Percentiles rank a stretch among this genome's conserved stretches.
Evolutionary conservation across 2,888 invertebrate genomes (phyloP).

Genomic region (Steinernema scapterisci): DNA sequence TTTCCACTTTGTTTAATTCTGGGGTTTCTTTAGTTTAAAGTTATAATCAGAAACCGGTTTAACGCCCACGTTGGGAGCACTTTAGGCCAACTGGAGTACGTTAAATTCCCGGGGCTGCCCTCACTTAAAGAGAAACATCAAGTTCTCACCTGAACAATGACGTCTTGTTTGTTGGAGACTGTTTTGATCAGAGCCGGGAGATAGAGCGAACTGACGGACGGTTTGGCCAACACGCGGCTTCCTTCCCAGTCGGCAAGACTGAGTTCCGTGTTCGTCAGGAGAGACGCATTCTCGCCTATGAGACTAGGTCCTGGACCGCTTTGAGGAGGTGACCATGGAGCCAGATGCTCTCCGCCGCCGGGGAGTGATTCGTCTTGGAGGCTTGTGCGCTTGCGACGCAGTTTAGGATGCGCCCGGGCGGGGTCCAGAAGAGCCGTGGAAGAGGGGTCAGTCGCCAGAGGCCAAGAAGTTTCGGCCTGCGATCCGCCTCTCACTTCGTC

Average conservation of each 20-base stretch:
- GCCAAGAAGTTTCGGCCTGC: neutral
- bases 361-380: neutral
- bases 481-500: neutral
- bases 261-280: neutral
- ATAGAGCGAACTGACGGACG: neutral
- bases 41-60: conserved; percentile 17
- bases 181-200: neutral
- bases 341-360: neutral
- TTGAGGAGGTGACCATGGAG: neutral
- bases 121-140: too few species aligned
- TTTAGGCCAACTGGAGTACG: too few species aligned
- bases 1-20: neutral
- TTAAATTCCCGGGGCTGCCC: too few species aligned
- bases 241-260: conserved; percentile 1
- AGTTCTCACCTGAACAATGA: conserved; percentile 2
- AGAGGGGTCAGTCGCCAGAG: neutral
- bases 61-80: too few species aligned
- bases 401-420: conserved; percentile 16
- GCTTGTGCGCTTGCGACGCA: neutral
- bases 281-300: neutral
- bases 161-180: conserved; percentile 4
- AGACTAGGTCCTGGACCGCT: neutral
- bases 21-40: neutral
- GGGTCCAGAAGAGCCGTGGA: neutral
- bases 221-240: conserved; percentile 22